Percentiles rank a stretch among this genome's conserved stretches.
Conservation (phyloP, 2,888 invertebrate species). For the Agrotis exclamationis region DNA sequence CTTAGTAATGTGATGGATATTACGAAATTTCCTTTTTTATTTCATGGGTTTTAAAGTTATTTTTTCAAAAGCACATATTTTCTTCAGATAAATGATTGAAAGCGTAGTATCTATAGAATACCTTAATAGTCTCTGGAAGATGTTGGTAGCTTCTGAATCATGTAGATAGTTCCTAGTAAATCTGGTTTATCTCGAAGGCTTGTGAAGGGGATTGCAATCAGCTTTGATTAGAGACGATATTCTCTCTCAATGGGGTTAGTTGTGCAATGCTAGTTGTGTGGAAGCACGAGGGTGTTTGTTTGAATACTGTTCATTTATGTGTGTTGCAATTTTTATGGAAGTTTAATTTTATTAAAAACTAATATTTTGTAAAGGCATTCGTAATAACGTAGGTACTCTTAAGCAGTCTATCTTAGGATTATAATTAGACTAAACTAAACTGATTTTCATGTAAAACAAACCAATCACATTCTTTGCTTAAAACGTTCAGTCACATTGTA, state of each 20-base stretch:
- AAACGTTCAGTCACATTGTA: not conserved
- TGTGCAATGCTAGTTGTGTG: not conserved
- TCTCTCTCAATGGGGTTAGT: constrained; percentile 5
- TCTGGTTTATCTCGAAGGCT: not conserved
- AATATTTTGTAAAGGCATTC: no score
- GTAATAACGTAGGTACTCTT: no score
- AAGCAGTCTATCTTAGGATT: not conserved
- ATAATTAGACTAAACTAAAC: not conserved
- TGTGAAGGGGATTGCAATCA: constrained; percentile 2
- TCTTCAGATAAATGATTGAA: not conserved
- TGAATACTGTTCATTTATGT: not conserved
- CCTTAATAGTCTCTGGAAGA: not conserved
- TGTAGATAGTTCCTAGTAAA: not conserved
- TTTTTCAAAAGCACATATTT: not conserved
- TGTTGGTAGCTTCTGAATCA: not conserved
- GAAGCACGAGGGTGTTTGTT: not conserved
- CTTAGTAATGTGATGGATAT: not conserved
- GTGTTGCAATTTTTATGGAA: no score
- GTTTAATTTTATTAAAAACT: no score
- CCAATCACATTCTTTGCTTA: no score
- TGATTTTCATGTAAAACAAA: not conserved
- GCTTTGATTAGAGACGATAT: constrained; percentile 28
- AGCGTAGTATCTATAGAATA: no score
- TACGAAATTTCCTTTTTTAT: no score
- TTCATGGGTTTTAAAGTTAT: not conserved